Evolutionary conservation across 2,113 vertebrate genomes (phyloP).

Genomic region (Pipra filicauda): DNA sequence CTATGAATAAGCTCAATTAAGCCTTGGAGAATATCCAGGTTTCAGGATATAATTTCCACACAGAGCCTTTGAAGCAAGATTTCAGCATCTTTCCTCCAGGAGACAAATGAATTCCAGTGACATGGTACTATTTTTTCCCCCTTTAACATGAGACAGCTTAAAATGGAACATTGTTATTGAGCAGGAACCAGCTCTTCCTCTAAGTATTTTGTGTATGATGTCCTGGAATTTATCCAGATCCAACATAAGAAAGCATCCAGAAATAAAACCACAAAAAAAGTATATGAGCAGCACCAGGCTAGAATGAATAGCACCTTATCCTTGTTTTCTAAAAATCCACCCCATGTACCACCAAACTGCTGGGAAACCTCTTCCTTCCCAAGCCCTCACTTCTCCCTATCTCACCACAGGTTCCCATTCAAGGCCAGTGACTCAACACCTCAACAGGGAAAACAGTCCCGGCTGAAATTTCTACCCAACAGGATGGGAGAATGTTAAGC

Average conservation of each 20-base stretch:
- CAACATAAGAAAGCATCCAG: not conserved
- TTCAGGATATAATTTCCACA: not conserved
- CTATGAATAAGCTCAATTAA: constrained; percentile 40
- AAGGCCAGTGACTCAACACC: constrained; percentile 42
- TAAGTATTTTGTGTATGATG: not conserved
- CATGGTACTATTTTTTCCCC: not conserved
- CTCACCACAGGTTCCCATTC: not conserved
- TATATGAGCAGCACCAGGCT: not conserved
- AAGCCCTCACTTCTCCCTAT: not conserved
- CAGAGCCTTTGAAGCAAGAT: not conserved
- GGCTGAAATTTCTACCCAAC: constrained; percentile 41
- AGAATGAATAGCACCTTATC: not conserved
- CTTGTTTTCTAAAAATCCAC: not conserved
- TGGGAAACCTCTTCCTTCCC: constrained; percentile 13
- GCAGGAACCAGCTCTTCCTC: constrained; percentile 35
- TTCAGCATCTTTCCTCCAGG: not conserved
- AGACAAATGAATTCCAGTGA: not conserved
- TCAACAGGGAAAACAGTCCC: constrained; percentile 25
- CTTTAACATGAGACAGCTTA: constrained; percentile 1
- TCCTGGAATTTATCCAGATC: constrained; percentile 30
- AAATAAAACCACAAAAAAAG: constrained; percentile 18
- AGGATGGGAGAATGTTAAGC: constrained; percentile 59
- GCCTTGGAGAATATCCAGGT: constrained; percentile 6
- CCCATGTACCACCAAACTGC: not conserved
- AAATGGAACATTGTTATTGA: constrained; percentile 34